phyloP scores from a whole-genome alignment of 1,140 invertebrate species.

The Octopus bimaculoides region DNA sequence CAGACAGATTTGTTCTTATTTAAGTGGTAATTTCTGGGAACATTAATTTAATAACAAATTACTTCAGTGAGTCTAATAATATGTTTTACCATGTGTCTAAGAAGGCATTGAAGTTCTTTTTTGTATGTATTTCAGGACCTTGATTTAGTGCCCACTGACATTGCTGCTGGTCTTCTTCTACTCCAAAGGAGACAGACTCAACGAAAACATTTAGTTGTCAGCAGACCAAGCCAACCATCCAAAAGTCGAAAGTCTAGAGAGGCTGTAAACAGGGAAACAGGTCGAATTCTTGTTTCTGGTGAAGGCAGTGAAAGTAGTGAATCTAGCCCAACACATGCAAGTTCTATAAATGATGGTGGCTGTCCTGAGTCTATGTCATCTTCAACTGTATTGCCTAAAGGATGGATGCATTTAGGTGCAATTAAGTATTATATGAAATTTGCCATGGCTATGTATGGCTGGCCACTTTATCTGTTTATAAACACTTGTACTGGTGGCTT shows the following conservation, averaged over 20 bases:
- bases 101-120: neutral
- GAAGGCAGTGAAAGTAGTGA: constrained; percentile 9
- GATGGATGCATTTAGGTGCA: constrained; percentile 77
- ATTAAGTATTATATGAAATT: constrained; percentile 75
- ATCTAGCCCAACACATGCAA: neutral
- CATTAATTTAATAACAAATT: no score
- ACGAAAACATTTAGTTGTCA: constrained; percentile 35
- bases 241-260: neutral
- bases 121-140: constrained; percentile 48
- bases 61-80: no score
- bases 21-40: no score
- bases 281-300: constrained; percentile 2
- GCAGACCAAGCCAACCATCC: constrained; percentile 46
- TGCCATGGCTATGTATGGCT: constrained; percentile 83
- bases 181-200: constrained; percentile 69
- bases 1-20: no score
- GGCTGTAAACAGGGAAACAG: constrained; percentile 1
- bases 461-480: constrained; percentile 81
- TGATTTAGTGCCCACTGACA: constrained; percentile 84
- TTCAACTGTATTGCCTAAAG: constrained; percentile 26
- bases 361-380: neutral
- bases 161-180: constrained; percentile 81
- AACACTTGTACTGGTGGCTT: constrained; percentile 68
- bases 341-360: neutral
- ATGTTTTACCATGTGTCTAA: no score